Conservation (phyloP, 2,888 invertebrate genomes). For the Apotomis betuletana region DNA sequence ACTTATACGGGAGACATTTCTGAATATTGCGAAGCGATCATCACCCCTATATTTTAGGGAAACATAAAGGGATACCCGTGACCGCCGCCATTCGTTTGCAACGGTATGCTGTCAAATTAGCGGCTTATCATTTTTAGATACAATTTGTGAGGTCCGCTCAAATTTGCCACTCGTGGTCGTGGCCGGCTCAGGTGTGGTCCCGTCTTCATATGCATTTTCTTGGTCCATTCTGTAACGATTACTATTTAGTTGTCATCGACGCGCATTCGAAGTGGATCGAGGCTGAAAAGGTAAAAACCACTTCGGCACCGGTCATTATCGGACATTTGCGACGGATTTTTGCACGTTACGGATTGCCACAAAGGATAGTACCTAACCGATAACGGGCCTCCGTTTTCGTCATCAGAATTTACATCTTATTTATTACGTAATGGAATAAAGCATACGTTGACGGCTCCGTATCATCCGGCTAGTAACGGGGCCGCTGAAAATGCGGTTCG, state of each 20-base stretch:
- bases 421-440: slow-evolving; percentile 35
- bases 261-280: slow-evolving; percentile 48
- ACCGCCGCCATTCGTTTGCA: no score
- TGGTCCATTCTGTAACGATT: slow-evolving; percentile 41
- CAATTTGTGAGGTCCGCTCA: background rate
- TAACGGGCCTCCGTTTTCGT: slow-evolving; percentile 45
- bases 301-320: slow-evolving; percentile 33
- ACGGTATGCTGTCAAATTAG: slow-evolving; percentile 3
- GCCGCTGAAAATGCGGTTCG: slow-evolving; percentile 33
- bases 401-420: slow-evolving; percentile 35
- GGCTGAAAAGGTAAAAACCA: slow-evolving; percentile 39
- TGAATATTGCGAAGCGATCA: no score
- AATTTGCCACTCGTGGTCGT: background rate
- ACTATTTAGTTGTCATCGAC: slow-evolving; percentile 46
- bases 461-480: slow-evolving; percentile 31
- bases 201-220: slow-evolving; percentile 41
- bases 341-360: slow-evolving; percentile 42
- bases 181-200: slow-evolving; percentile 36
- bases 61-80: no score
- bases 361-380: slow-evolving; percentile 42
- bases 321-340: slow-evolving; percentile 34
- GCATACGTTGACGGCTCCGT: slow-evolving; percentile 22
- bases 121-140: background rate
- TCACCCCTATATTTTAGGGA: no score
- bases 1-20: no score